phyloP scores from a whole-genome alignment of 2,113 vertebrate genomes.

The Micromys minutus region DNA sequence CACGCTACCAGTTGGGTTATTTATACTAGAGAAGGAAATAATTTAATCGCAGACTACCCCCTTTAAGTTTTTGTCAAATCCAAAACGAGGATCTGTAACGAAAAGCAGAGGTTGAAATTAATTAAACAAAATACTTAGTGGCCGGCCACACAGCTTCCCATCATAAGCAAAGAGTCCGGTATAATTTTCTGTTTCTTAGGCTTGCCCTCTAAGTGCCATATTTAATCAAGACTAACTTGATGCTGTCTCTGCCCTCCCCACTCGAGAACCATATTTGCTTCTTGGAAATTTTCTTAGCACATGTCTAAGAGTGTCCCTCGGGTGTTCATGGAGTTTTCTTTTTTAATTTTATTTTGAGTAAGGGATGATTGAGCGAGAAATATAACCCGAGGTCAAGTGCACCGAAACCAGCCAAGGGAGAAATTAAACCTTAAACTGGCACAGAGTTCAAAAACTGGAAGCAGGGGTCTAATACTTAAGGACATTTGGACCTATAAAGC shows the following conservation, averaged over 20 bases:
- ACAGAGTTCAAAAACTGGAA: background rate
- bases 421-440: conserved; percentile 25
- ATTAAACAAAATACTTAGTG: conserved; percentile 47
- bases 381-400: background rate
- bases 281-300: conserved; percentile 12
- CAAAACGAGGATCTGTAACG: conserved; percentile 57
- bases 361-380: conserved; percentile 40
- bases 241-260: background rate
- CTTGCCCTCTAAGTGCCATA: background rate
- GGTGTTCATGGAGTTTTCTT: background rate
- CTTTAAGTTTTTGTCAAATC: conserved; percentile 79
- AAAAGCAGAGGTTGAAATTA: conserved; percentile 65
- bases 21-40: conserved; percentile 86
- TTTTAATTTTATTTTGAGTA: conserved; percentile 43
- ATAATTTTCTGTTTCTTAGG: background rate
- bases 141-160: background rate
- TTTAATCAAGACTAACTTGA: background rate
- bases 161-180: background rate
- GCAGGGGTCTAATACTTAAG: background rate
- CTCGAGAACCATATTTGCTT: background rate
- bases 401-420: conserved; percentile 13
- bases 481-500: background rate
- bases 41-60: conserved; percentile 83
- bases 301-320: background rate
- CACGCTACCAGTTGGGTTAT: conserved; percentile 82